Evolutionary conservation across 2,888 invertebrate species (phyloP).

Genomic region (Poecilus cupreus): DNA sequence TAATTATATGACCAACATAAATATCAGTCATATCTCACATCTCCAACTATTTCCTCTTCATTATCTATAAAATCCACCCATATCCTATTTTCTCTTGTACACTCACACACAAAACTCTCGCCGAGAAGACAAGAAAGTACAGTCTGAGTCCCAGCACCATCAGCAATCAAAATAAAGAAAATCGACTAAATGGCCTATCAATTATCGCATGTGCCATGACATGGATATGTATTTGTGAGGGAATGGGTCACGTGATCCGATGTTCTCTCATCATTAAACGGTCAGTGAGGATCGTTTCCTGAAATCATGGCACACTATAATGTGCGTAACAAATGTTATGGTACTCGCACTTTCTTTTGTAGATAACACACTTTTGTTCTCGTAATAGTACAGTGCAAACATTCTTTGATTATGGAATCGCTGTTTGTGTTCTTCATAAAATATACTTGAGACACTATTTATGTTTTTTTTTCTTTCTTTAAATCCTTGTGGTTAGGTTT

Average conservation of each 20-base stretch:
- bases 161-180: background rate
- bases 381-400: background rate
- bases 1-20: background rate
- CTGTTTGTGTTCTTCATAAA: no score
- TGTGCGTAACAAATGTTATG: background rate
- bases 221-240: background rate
- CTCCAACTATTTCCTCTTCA: background rate
- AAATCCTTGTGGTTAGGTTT: no score
- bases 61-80: conserved; percentile 10
- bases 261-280: background rate
- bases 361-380: conserved; percentile 9
- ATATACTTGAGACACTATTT: no score
- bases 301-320: background rate
- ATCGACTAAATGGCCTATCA: background rate
- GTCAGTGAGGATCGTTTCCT: conserved; percentile 15
- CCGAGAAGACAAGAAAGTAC: background rate
- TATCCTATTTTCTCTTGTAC: conserved; percentile 28
- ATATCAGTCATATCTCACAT: conserved; percentile 11
- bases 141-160: background rate
- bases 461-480: no score
- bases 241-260: background rate
- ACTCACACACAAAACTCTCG: background rate
- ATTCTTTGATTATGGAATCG: no score
- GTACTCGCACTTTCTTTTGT: background rate
- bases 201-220: background rate